Evolutionary conservation across 2,797 vertebrate species (phyloP).

Genomic region (Chromobotia macracanthus): DNA sequence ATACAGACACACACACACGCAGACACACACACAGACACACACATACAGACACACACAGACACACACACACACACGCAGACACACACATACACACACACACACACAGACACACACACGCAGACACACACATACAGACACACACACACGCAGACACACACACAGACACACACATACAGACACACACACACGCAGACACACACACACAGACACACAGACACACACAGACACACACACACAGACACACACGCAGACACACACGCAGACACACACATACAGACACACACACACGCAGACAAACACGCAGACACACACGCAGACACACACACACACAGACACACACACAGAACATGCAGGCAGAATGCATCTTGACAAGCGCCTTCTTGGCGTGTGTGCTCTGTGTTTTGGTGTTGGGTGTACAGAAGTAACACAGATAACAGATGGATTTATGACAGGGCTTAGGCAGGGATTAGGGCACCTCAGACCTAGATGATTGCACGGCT

Average conservation of each 20-base stretch:
- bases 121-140: too few relatives aligned
- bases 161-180: constrained; percentile 26
- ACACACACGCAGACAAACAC: too few relatives aligned
- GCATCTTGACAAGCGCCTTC: constrained; percentile 39
- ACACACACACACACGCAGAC: constrained; percentile 27
- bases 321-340: not conserved
- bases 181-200: too few relatives aligned
- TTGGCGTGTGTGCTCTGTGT: constrained; percentile 34
- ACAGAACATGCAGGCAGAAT: constrained; percentile 21
- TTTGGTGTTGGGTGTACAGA: constrained; percentile 28
- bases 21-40: not conserved
- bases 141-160: too few relatives aligned
- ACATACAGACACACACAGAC: constrained; percentile 15
- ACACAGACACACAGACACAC: too few relatives aligned
- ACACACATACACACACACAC: not conserved
- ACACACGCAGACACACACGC: too few relatives aligned
- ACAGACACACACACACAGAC: too few relatives aligned
- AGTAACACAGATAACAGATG: constrained; percentile 58
- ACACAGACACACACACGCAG: too few relatives aligned
- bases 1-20: too few relatives aligned
- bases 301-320: too few relatives aligned
- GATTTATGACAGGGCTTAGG: constrained; percentile 68
- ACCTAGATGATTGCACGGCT: constrained; percentile 62
- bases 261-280: too few relatives aligned
- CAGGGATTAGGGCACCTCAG: constrained; percentile 68